A percentile compares a stretch with the other conserved stretches of the same genome.
Evolutionary conservation across 2,797 vertebrate species (phyloP).

Genomic region (Percopsis omiscomaycus): DNA sequence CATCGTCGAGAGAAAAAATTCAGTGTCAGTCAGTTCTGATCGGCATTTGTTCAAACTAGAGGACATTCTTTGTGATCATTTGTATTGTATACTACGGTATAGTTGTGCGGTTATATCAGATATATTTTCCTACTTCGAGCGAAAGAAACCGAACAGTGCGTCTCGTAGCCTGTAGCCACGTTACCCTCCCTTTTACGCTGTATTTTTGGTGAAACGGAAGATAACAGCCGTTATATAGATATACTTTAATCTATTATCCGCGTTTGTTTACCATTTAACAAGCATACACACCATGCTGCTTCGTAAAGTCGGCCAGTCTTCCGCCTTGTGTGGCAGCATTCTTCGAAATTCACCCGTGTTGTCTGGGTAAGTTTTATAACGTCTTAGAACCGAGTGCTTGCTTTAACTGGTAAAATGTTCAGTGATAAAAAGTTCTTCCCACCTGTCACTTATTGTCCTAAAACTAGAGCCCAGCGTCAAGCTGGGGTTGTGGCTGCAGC

Average conservation of each 20-base stretch:
- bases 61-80: too few relatives aligned
- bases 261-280: background rate
- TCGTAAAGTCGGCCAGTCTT: conserved; percentile 64
- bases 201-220: background rate
- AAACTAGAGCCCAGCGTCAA: conserved; percentile 52
- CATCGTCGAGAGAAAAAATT: background rate
- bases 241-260: background rate
- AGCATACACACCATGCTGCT: conserved; percentile 60
- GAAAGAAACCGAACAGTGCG: conserved; percentile 6
- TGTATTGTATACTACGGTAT: too few relatives aligned
- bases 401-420: background rate
- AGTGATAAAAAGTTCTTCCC: background rate
- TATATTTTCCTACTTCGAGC: background rate
- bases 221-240: too few relatives aligned
- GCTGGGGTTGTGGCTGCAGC: conserved; percentile 39
- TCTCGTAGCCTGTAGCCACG: too few relatives aligned
- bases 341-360: conserved; percentile 46
- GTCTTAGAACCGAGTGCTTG: background rate
- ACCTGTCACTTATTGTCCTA: background rate
- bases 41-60: background rate
- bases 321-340: conserved; percentile 51
- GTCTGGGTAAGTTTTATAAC: conserved; percentile 48
- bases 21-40: background rate
- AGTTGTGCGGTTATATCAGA: background rate
- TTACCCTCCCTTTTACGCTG: background rate